Conservation (phyloP, 2,797 vertebrate genomes). For the Rhodeus uyekii region DNA sequence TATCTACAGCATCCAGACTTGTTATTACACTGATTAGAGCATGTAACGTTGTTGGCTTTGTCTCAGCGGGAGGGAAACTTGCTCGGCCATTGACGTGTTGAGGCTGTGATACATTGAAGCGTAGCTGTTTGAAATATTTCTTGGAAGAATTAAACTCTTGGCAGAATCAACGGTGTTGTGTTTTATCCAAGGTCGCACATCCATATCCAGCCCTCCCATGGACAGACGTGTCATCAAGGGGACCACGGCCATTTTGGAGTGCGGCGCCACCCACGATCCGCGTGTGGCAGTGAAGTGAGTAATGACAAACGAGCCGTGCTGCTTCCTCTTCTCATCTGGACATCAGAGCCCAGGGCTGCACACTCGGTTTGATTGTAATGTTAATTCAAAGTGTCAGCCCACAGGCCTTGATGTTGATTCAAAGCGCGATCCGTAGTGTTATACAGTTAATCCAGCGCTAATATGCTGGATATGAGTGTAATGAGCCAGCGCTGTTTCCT, state of each 20-base stretch:
- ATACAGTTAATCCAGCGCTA: slow-evolving; percentile 57
- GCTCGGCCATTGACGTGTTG: not conserved
- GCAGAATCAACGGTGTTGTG: slow-evolving; percentile 24
- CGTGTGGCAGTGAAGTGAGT: slow-evolving; percentile 71
- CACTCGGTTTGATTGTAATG: slow-evolving; percentile 41
- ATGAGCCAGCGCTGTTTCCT: slow-evolving; percentile 48
- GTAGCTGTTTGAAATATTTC: not conserved
- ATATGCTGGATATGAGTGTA: slow-evolving; percentile 56
- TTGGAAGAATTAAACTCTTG: not conserved
- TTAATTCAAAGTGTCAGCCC: slow-evolving; percentile 54
- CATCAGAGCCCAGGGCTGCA: not conserved
- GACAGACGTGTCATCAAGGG: slow-evolving; percentile 94
- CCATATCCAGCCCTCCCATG: slow-evolving; percentile 83
- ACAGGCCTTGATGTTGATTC: slow-evolving; percentile 55
- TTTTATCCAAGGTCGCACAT: slow-evolving; percentile 82
- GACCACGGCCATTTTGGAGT: slow-evolving; percentile 85
- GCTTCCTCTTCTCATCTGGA: not conserved
- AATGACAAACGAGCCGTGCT: slow-evolving; percentile 1
- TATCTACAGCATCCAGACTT: slow-evolving; percentile 26
- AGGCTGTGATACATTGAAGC: not conserved
- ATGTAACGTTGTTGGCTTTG: slow-evolving; percentile 32
- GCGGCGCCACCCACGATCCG: slow-evolving; percentile 86
- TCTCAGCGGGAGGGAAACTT: not conserved
- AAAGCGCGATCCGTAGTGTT: slow-evolving; percentile 50
- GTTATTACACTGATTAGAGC: slow-evolving; percentile 22